A percentile compares a stretch with the other conserved stretches of the same genome.
These are phyloP conservation scores for Lasioglossum zephyrum DNA, from an alignment of 2,888 invertebrate species.

Conservation along the genomic window DNA sequence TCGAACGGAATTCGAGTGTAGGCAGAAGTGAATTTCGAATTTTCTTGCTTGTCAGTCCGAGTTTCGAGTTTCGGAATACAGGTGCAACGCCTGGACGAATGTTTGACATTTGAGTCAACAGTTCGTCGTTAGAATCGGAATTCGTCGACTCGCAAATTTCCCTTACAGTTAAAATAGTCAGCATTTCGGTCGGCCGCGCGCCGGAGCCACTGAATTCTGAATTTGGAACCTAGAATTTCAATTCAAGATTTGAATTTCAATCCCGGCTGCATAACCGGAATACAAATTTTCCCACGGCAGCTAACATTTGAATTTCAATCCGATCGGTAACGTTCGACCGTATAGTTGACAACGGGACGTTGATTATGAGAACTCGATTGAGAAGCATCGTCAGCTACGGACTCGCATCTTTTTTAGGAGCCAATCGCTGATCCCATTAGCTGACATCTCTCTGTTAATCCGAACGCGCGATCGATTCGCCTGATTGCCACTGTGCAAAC, in stretches of 20 bases:
- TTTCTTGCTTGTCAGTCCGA: background rate
- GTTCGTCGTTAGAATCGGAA: background rate
- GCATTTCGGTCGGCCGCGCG: background rate
- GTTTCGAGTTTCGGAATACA: too few relatives aligned
- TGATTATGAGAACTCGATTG: background rate
- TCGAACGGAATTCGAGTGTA: background rate
- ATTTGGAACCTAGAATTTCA: background rate
- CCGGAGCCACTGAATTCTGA: background rate
- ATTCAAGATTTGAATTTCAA: slow-evolving; percentile 2
- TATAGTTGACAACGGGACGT: background rate
- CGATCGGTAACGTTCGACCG: background rate
- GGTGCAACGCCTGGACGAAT: background rate
- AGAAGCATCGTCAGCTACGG: background rate
- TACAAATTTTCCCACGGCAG: background rate
- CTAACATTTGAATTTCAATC: background rate
- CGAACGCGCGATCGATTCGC: background rate
- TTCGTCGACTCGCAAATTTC: background rate
- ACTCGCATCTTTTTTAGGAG: background rate
- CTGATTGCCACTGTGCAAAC: background rate
- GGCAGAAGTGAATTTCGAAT: background rate
- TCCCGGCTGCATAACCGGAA: background rate
- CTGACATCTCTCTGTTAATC: background rate
- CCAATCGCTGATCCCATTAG: background rate
- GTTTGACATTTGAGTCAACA: background rate
- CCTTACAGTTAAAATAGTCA: background rate